Evolutionary conservation across 1,140 invertebrate genomes (phyloP), one percentile per base, ranked within the genome.

Genomic region (Vanessa atalanta): DNA sequence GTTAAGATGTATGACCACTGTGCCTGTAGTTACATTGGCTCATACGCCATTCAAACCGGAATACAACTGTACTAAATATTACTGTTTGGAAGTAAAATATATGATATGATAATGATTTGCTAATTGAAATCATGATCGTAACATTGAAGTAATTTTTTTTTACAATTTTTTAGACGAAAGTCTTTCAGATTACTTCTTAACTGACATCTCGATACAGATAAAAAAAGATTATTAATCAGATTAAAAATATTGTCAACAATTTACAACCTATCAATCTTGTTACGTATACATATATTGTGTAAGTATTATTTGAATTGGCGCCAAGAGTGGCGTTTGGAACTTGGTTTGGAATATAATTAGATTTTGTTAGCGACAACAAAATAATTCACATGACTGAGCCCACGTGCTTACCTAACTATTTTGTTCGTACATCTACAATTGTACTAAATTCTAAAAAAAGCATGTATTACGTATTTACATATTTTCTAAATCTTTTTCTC

Each of bases 361-460:
- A 47, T 20, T 47, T 20, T 26, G 23, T 15, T 14, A 68, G n/a
- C 8, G 53, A 48, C 55, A 61, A 69, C 67, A 15, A 61, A 23
- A 60, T 23, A 66, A 43, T 60, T 73, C 71, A 67, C 43, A 73
- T 73, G 71, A 73, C 71, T 47, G 26, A 7, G 26, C 37, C 53
- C 67, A 69, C 67, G 67, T 47, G n/a, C 8, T 7, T 37, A n/a
- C 26, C 9, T 20, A 57, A 68, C 26, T 16, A 37, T 43, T 68
- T 57, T n/a, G 57, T 61, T 61, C 37, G 16, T 23, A 14, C 4
- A 37, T 31, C 6, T 31, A 31, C 26, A 31, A 31, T 31, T 31
- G 26, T 31, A 4, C 3, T 4, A 37, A 37, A 37, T 61, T 37
- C 9, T 31, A 14, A 3, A 61, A 9, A 37, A 37, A 26, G 26